These are phyloP conservation scores for Neomorphus geoffroyi DNA, from an alignment of 2,797 vertebrate genomes.

Conservation along the genomic window DNA sequence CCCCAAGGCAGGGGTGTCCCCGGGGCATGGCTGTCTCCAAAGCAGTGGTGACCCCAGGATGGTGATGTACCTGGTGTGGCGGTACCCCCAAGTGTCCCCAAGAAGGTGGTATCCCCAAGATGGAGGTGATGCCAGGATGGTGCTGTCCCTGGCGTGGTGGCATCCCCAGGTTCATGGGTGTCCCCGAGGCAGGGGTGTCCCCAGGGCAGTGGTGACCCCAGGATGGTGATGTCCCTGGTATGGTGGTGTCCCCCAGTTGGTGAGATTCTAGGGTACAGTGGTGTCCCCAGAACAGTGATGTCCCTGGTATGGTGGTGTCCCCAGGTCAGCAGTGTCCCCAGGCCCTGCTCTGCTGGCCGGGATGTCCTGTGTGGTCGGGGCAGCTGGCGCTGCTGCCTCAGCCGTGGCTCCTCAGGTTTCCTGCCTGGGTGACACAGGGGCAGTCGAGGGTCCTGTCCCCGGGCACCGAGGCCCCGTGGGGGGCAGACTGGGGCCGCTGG, in stretches of 20 bases:
- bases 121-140: too few species aligned
- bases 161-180: too few species aligned
- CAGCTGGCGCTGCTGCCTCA: constrained; percentile 6
- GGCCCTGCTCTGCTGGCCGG: too few species aligned
- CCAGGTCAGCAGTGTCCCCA: neutral
- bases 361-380: neutral
- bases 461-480: too few species aligned
- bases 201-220: neutral
- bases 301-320: too few species aligned
- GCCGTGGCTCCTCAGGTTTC: neutral
- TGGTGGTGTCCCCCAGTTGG: too few species aligned
- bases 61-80: neutral
- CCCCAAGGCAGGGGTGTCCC: neutral
- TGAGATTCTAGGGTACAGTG: too few species aligned
- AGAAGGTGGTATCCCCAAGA: neutral
- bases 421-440: neutral
- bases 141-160: too few species aligned
- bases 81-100: neutral
- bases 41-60: neutral
- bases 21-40: neutral
- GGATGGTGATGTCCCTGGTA: too few species aligned
- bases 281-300: too few species aligned
- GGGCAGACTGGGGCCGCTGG: too few species aligned
- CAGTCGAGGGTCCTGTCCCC: too few species aligned
- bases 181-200: neutral